phyloP scores from a whole-genome alignment of 2,113 vertebrate species.

The Melozone crissalis region DNA sequence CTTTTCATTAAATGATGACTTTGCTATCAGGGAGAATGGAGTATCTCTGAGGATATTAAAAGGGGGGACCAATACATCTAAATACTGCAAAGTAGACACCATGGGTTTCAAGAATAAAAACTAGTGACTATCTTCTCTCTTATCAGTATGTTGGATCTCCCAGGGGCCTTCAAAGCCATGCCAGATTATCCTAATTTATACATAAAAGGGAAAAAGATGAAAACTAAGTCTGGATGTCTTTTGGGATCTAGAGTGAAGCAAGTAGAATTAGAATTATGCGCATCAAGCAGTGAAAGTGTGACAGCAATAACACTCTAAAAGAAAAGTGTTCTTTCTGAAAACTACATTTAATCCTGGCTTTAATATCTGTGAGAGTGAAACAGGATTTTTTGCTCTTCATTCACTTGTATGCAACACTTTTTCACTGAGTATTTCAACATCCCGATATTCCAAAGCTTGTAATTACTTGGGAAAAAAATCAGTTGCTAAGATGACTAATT shows the following conservation, averaged over 20 bases:
- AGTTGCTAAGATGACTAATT: background rate
- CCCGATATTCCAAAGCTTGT: background rate
- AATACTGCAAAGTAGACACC: background rate
- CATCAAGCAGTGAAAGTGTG: background rate
- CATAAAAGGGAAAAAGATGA: background rate
- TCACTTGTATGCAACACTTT: background rate
- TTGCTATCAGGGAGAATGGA: background rate
- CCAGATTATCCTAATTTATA: slow-evolving; percentile 1
- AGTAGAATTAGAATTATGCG: background rate
- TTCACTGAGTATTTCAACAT: background rate
- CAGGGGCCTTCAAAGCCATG: background rate
- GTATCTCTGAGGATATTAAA: background rate
- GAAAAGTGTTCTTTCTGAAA: background rate
- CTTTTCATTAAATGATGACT: background rate
- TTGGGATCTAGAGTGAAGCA: background rate
- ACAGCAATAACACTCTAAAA: background rate
- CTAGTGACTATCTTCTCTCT: background rate
- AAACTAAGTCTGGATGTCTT: background rate
- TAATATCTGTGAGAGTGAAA: background rate
- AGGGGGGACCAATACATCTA: background rate
- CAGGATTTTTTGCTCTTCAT: background rate
- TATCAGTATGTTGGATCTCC: background rate
- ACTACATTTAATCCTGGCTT: background rate
- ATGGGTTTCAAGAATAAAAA: background rate
- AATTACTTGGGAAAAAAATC: background rate